These are phyloP conservation scores for Encarsia formosa DNA, from an alignment of 2,888 invertebrate species.

Conservation along the genomic window DNA sequence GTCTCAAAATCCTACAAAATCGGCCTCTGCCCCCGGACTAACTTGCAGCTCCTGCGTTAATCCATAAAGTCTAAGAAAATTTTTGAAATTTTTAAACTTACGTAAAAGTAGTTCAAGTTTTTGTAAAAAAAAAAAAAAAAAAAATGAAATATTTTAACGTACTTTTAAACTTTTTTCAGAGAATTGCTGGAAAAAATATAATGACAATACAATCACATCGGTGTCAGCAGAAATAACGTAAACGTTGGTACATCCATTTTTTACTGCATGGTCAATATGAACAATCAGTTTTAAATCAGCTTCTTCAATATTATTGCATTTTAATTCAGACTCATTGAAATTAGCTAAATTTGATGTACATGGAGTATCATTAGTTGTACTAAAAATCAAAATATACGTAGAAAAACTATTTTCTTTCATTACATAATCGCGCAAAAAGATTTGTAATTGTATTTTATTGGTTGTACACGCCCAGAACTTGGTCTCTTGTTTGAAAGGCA, in stretches of 20 bases:
- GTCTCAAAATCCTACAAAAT: too few species aligned
- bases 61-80: not conserved
- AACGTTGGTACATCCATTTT: not conserved
- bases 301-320: conserved; percentile 1
- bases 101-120: not conserved
- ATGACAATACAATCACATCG: not conserved
- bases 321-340: not conserved
- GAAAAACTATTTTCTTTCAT: not conserved
- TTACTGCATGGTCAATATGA: not conserved
- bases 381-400: not conserved
- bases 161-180: not conserved
- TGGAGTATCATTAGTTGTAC: not conserved
- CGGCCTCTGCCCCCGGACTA: too few species aligned
- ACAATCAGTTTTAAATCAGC: conserved; percentile 3
- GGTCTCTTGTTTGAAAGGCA: not conserved
- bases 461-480: not conserved
- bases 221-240: not conserved
- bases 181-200: not conserved
- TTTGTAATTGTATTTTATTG: conserved; percentile 3
- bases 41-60: not conserved
- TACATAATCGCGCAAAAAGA: not conserved
- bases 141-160: not conserved
- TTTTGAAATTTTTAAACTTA: not conserved
- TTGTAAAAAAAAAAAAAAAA: too few species aligned
- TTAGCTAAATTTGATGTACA: not conserved